phyloP scores from a whole-genome alignment of 2,797 vertebrate species.

The Anisognathus igniventris region DNA sequence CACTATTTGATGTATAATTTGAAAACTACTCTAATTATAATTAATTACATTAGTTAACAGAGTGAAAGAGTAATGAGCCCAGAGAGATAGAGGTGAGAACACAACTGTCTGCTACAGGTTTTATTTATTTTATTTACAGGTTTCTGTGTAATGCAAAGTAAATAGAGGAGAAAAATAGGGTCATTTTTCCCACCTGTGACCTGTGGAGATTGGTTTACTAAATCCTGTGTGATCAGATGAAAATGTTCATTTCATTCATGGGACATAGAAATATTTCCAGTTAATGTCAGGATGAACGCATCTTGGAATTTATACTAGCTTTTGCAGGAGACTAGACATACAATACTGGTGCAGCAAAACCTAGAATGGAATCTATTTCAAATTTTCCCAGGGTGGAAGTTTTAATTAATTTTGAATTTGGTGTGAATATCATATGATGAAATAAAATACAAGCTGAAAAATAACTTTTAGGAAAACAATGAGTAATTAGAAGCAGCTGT shows the following conservation, averaged over 20 bases:
- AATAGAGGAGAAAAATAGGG: not conserved
- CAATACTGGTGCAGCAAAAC: not conserved
- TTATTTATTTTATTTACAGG: not conserved
- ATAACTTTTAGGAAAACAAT: not conserved
- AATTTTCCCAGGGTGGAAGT: not conserved
- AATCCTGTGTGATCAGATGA: not conserved
- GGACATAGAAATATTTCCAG: not conserved
- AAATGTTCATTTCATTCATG: not conserved
- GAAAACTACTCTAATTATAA: not conserved
- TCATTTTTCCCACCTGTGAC: not conserved
- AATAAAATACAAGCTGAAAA: not conserved
- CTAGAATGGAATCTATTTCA: not conserved
- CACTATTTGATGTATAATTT: not conserved
- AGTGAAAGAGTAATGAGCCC: not conserved
- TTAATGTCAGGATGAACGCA: not conserved
- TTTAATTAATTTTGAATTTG: not conserved
- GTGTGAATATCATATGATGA: not conserved
- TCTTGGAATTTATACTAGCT: not conserved
- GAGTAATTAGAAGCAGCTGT: not conserved
- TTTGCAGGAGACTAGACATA: not conserved
- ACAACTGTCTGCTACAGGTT: not conserved
- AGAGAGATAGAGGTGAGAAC: not conserved
- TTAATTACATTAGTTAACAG: not conserved
- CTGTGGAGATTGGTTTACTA: not conserved
- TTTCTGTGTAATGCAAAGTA: not conserved